Base-by-base conservation (phyloP, 2,888 invertebrate species). In the Thymelicus sylvestris region DNA sequence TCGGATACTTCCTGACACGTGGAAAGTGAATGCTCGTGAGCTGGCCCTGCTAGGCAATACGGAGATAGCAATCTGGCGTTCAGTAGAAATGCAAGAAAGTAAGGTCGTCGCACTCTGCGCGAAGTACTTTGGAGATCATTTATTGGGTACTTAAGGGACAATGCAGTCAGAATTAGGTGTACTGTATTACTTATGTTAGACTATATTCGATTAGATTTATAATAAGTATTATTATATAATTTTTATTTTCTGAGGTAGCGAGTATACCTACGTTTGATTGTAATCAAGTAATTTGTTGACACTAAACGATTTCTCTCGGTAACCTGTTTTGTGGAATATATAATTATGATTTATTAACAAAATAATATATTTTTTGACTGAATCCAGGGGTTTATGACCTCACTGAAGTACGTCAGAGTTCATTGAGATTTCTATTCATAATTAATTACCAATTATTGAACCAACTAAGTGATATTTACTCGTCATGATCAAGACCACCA, bases 1-100 rank as follows among this genome's bases (percentile, higher is more conserved):
- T 79, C 79, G 78, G 82, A 83, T 84, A 89, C 91, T 93, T 92
- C 93, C 93, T 93, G 87, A 80, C 85, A 82, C 85, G 84, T 81
- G 87, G 92, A 93, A 92, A 93, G 92, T 89, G 89, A 89, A 84
- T 84, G 87, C 78, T 74, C 73, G 75, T 77, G 76, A 73, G 77
- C 80, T 77, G 77, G 79, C 79, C 80, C 80, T 78, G 78, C 81
- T 79, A 79, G 81, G 76, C 76, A 75, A 79, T 75, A 74, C 70
- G 75, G 64, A 80, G 86, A 87, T 85, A 86, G 70, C 78, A 86
- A 85, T 87, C 83, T 83, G 81, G 61, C 55, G 85, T 80, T 81
- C 80, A 78, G 77, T 80, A 79, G 77, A 83, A 84, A 84, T 79
- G 79, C 78, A 85, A 79, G 83, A 83, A 84, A 86, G 85, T 82